Evolutionary conservation across 1,140 invertebrate species (phyloP).

Genomic region (Amphibalanus amphitrite): DNA sequence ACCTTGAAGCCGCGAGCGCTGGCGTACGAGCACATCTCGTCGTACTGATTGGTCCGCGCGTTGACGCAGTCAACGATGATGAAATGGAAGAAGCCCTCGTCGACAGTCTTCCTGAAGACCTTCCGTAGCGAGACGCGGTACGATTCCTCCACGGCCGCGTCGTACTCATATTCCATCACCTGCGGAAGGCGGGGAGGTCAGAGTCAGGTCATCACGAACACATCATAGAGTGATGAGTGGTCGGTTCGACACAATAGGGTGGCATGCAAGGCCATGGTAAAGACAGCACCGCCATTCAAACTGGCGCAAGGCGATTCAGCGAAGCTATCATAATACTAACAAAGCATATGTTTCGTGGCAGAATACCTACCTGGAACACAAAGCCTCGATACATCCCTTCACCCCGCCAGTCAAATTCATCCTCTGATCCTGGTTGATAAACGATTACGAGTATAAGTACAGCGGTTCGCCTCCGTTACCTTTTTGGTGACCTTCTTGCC

Average conservation of each 20-base stretch:
- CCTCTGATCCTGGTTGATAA: conserved; percentile 5
- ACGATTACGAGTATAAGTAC: neutral
- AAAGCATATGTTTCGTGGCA: no score
- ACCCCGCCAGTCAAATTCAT: conserved; percentile 4
- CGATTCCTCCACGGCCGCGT: conserved; percentile 57
- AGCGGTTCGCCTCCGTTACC: conserved; percentile 25
- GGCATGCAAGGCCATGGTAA: no score
- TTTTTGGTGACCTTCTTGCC: conserved; percentile 50
- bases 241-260: no score
- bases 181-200: conserved; percentile 22
- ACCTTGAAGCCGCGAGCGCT: conserved; percentile 80
- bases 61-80: conserved; percentile 43
- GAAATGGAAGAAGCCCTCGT: conserved; percentile 80
- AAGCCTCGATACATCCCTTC: no score
- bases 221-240: conserved; percentile 12
- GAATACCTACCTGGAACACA: no score
- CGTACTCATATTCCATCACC: conserved; percentile 83
- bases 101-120: conserved; percentile 79
- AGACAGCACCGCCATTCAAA: conserved; percentile 9
- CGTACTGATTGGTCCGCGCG: conserved; percentile 38
- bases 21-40: conserved; percentile 72
- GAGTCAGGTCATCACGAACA: neutral
- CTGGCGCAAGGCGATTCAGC: no score
- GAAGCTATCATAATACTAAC: no score
- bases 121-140: conserved; percentile 69